Percentiles rank a stretch among this genome's conserved stretches.
Conservation (phyloP, 2,113 vertebrate genomes). For the Colistium nudipinnis region DNA sequence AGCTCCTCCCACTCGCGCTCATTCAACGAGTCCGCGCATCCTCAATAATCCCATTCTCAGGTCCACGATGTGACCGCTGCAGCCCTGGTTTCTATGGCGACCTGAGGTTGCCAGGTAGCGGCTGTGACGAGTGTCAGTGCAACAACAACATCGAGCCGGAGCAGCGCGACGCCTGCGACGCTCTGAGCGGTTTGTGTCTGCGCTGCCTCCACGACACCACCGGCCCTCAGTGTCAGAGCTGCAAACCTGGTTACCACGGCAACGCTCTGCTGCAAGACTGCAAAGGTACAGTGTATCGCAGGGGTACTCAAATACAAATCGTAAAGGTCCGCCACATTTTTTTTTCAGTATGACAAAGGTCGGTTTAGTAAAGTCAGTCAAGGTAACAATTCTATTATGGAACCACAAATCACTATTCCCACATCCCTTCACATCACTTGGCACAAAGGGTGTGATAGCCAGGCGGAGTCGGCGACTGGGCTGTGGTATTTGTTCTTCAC, state of each 20-base stretch:
- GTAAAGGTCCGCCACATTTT: too few relatives aligned
- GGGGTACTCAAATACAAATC: too few relatives aligned
- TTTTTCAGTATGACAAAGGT: too few relatives aligned
- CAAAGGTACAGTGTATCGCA: constrained; percentile 85
- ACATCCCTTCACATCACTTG: too few relatives aligned
- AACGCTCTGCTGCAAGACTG: constrained; percentile 85
- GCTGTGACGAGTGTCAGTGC: constrained; percentile 83
- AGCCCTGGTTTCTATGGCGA: constrained; percentile 85
- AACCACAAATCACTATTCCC: too few relatives aligned
- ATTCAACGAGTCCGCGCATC: not conserved
- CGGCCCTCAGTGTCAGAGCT: constrained; percentile 84
- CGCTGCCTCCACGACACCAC: constrained; percentile 86
- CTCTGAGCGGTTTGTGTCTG: constrained; percentile 83
- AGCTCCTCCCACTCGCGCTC: not conserved
- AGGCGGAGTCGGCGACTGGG: too few relatives aligned
- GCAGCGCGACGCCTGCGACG: constrained; percentile 82
- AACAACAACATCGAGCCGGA: constrained; percentile 85
- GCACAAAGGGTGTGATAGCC: too few relatives aligned
- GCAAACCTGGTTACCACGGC: constrained; percentile 87
- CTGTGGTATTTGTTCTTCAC: too few relatives aligned
- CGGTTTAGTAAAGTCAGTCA: too few relatives aligned
- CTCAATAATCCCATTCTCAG: too few relatives aligned
- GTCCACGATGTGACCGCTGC: constrained; percentile 83
- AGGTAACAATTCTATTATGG: too few relatives aligned
- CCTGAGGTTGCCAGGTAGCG: constrained; percentile 50